Evolutionary conservation across 2,888 invertebrate species (phyloP).

Genomic region (Lycia hirtaria): DNA sequence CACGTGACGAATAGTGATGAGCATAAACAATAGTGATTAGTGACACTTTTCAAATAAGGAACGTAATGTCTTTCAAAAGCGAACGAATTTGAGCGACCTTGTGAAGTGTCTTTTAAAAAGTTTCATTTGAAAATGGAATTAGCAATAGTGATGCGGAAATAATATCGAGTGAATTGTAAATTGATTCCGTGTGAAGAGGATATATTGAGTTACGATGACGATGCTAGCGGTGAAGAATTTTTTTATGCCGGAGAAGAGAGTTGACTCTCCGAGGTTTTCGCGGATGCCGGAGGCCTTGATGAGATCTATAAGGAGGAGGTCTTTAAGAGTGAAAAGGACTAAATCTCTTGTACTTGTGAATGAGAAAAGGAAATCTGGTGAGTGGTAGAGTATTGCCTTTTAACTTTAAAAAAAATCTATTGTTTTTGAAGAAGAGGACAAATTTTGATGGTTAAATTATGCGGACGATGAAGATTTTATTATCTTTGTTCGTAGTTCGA

Average conservation of each 20-base stretch:
- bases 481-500: slow-evolving; percentile 10
- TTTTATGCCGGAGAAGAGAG: slow-evolving; percentile 88
- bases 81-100: slow-evolving; percentile 32
- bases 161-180: slow-evolving; percentile 19
- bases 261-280: slow-evolving; percentile 85
- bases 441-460: too few relatives aligned
- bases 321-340: slow-evolving; percentile 90
- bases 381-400: slow-evolving; percentile 80
- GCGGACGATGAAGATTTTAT: background rate
- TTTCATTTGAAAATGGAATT: slow-evolving; percentile 33
- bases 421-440: too few relatives aligned
- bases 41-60: slow-evolving; percentile 48
- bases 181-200: slow-evolving; percentile 20
- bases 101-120: slow-evolving; percentile 28
- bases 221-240: slow-evolving; percentile 92
- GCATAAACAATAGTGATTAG: slow-evolving; percentile 54
- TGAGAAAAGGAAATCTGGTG: slow-evolving; percentile 93
- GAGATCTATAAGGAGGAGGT: slow-evolving; percentile 89
- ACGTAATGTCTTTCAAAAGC: slow-evolving; percentile 34
- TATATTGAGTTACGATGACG: slow-evolving; percentile 48
- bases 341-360: slow-evolving; percentile 90
- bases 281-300: slow-evolving; percentile 91
- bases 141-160: slow-evolving; percentile 28
- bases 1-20: slow-evolving; percentile 54
- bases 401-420: slow-evolving; percentile 30